Evolutionary conservation across 2,797 vertebrate species (phyloP).

Genomic region (Helarctos malayanus): DNA sequence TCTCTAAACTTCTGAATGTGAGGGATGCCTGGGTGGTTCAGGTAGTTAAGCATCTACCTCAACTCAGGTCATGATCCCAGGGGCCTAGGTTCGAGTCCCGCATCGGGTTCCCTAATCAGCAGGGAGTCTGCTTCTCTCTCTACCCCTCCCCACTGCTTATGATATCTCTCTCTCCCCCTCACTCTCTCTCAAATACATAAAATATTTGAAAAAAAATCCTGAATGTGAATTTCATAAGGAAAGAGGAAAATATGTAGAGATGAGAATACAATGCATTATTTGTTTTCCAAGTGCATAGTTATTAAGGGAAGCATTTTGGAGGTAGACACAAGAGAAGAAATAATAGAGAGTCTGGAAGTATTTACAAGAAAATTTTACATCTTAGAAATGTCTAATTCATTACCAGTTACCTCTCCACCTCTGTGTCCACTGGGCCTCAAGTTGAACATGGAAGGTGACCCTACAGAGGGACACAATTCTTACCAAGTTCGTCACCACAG

Average conservation of each 20-base stretch:
- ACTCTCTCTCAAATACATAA: neutral
- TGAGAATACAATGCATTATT: neutral
- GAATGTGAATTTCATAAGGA: slow-evolving; percentile 9
- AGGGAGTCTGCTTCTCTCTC: neutral
- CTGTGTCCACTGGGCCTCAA: neutral
- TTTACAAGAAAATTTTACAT: neutral
- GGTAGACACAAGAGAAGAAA: neutral
- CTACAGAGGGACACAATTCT: neutral
- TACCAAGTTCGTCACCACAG: neutral
- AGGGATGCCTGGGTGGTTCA: neutral
- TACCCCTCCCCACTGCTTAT: neutral
- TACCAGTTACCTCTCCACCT: neutral
- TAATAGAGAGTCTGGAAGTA: neutral
- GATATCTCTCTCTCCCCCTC: neutral
- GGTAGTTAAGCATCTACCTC: neutral
- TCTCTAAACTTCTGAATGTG: neutral
- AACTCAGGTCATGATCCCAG: neutral
- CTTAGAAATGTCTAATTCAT: neutral
- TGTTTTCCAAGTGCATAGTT: slow-evolving; percentile 20
- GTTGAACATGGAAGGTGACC: neutral
- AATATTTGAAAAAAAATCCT: neutral
- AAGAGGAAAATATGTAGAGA: neutral
- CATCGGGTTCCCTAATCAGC: neutral
- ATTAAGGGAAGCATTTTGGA: neutral
- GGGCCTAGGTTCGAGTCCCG: neutral